Evolutionary conservation across 2,797 vertebrate species (phyloP), one percentile per base, ranked within the genome.

Genomic region (Manis javanica): DNA sequence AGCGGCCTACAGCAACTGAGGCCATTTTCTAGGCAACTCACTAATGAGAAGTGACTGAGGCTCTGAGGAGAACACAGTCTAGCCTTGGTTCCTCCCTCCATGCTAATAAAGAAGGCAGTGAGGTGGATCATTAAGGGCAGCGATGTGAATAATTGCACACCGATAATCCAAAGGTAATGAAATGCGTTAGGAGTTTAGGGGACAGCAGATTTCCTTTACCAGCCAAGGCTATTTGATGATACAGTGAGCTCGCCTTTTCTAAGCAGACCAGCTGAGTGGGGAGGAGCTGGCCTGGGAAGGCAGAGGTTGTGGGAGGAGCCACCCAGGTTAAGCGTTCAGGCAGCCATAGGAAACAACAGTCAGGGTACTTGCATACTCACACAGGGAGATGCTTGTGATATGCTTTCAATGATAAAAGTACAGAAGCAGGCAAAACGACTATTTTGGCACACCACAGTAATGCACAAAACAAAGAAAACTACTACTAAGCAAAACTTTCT

Each of bases 91-190:
- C 96, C 82, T 7, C 90, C 96, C 92, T 96, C 92, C 90, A 96
- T 84, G 97, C 97, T 97, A 97, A 97, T 96, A 96, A 96, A 83
- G 96, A 75, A 95, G 82, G 94, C 97, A 97, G 92, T 64, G 96
- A 96, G 94, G 94, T 96, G 97, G 97, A 97, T 97, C 96, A 97
- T 97, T 94, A 98, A 97, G 97, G 78, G 95, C 95, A 92, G 94
- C 49, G 97, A 97, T 94, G 97, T 97, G 97, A 90, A 77, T 97
- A 96, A 97, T 97, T 97, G 96, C 96, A 90, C 95, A 95, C 59
- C 69, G 94, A 97, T 98, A 95, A 95, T 88, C 94, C 95, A 86
- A 55, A 98, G 97, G 96, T 96, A 96, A 97, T 96, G 97, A 98
- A 97, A 97, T 79, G 96, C 96, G 86, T 88, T 94, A 83, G 88